These are phyloP conservation scores for Darevskia mixta DNA, from an alignment of 2,797 vertebrate species.

Conservation along the genomic window DNA sequence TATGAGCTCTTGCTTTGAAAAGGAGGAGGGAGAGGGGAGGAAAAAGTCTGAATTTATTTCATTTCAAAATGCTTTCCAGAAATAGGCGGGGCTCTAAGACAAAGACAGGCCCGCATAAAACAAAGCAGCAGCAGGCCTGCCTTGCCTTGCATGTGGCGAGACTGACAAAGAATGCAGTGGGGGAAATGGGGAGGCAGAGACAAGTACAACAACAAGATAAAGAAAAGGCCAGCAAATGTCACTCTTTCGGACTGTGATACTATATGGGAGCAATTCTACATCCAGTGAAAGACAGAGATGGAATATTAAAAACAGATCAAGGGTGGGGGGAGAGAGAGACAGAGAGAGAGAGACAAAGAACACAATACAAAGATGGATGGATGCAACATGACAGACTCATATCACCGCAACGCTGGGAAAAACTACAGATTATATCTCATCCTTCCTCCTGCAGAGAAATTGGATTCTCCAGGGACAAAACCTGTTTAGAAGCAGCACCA, in stretches of 20 bases:
- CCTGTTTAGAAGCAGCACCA: background rate
- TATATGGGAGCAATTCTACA: conserved; percentile 8
- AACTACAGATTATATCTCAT: background rate
- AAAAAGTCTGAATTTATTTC: conserved; percentile 23
- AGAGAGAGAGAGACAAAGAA: background rate
- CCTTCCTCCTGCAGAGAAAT: background rate
- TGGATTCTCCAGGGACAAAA: background rate
- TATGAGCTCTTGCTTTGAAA: conserved; percentile 37
- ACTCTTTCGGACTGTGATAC: background rate
- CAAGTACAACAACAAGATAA: background rate
- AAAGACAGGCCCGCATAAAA: conserved; percentile 26
- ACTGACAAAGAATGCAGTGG: background rate
- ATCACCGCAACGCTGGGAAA: background rate
- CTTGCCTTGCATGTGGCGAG: background rate
- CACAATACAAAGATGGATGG: background rate
- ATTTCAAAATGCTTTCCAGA: conserved; percentile 46
- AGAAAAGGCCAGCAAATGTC: background rate
- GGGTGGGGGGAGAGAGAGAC: too few species aligned
- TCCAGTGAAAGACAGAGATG: background rate
- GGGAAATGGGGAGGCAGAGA: background rate
- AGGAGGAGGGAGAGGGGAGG: background rate
- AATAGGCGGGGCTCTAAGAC: conserved; percentile 38
- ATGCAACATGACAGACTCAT: background rate
- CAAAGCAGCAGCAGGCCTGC: background rate
- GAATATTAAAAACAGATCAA: conserved; percentile 30